phyloP scores from a whole-genome alignment of 2,888 invertebrate species.

The Tiliacea citrago region DNA sequence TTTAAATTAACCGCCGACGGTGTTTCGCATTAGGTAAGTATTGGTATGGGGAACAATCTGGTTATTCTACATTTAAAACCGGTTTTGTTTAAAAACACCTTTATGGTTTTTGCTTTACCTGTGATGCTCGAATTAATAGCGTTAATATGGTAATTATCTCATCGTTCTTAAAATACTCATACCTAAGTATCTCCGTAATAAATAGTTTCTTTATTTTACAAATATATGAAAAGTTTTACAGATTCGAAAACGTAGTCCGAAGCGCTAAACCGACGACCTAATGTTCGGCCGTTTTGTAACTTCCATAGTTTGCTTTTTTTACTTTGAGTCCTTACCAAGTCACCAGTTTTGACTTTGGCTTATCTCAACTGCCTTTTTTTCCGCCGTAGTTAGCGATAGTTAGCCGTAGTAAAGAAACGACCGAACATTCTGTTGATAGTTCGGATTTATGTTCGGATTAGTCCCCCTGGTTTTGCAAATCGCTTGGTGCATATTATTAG shows the following conservation, averaged over 20 bases:
- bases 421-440: too few species aligned
- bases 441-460: too few species aligned
- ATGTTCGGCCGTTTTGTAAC: too few species aligned
- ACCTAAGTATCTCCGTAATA: not conserved
- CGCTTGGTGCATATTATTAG: not conserved
- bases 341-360: too few species aligned
- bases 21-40: slow-evolving; percentile 43
- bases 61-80: slow-evolving; percentile 58
- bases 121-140: slow-evolving; percentile 38
- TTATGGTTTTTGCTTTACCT: slow-evolving; percentile 44
- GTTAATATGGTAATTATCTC: slow-evolving; percentile 39
- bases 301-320: too few species aligned
- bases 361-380: too few species aligned
- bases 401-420: too few species aligned
- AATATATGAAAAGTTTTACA: not conserved
- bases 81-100: slow-evolving; percentile 48
- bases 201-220: not conserved
- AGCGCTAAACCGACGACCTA: too few species aligned
- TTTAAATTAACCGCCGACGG: slow-evolving; percentile 52
- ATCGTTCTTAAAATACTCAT: slow-evolving; percentile 17
- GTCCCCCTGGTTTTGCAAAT: not conserved
- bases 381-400: too few species aligned
- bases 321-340: too few species aligned
- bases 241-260: not conserved
- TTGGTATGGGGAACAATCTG: slow-evolving; percentile 57